phyloP scores from a whole-genome alignment of 1,140 invertebrate species.

The Drosophila athabasca region DNA sequence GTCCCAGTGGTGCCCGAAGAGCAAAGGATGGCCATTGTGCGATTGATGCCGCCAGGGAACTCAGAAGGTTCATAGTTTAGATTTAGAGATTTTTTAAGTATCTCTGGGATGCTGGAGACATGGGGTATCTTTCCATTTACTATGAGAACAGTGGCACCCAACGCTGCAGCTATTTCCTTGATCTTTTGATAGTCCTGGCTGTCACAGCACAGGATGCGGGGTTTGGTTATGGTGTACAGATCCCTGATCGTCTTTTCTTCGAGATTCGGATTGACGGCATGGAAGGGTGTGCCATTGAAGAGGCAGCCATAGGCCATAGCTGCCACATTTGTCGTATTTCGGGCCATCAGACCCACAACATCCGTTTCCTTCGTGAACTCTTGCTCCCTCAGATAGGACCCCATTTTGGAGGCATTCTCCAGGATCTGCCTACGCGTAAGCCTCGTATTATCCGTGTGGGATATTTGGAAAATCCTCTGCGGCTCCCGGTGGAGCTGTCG shows the following conservation, averaged over 20 bases:
- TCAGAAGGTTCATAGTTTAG: constrained; percentile 51
- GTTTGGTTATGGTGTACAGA: constrained; percentile 68
- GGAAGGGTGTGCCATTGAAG: constrained; percentile 75
- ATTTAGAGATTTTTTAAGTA: constrained; percentile 48
- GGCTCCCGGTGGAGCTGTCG: constrained; percentile 55
- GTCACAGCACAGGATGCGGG: constrained; percentile 76
- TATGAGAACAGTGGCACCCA: constrained; percentile 49
- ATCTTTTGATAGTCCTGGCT: constrained; percentile 53
- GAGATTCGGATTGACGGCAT: constrained; percentile 66
- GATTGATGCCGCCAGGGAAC: constrained; percentile 60
- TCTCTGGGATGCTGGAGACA: constrained; percentile 45
- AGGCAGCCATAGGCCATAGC: constrained; percentile 72
- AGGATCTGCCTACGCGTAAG: constrained; percentile 65
- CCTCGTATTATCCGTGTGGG: constrained; percentile 67
- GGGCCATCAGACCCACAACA: constrained; percentile 66
- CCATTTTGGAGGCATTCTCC: constrained; percentile 53
- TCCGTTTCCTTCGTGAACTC: constrained; percentile 53
- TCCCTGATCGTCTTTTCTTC: constrained; percentile 60
- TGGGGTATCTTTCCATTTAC: constrained; percentile 50
- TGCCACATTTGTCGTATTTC: constrained; percentile 65
- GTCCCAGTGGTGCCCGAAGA: constrained; percentile 91
- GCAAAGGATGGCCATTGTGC: constrained; percentile 82
- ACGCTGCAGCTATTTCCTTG: constrained; percentile 31
- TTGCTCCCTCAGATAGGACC: constrained; percentile 48
- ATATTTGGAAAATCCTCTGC: constrained; percentile 69